Evolutionary conservation across 2,113 vertebrate genomes (phyloP).

Genomic region (Sapajus apella): DNA sequence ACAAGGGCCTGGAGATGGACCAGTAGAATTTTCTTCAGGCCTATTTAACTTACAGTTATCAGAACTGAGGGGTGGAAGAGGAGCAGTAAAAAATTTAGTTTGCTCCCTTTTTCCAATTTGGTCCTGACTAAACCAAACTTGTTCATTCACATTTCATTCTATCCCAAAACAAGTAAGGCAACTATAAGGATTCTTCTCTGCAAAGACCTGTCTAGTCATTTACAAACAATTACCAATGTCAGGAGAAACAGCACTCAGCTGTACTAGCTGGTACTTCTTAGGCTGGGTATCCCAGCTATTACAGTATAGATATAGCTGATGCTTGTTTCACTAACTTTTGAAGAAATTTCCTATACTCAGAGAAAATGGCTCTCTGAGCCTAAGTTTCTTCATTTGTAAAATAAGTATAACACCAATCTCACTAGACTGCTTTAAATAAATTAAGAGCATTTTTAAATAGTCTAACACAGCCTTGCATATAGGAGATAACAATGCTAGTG

Average conservation of each 20-base stretch:
- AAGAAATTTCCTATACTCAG: not conserved
- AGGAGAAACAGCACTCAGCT: not conserved
- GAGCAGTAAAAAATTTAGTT: not conserved
- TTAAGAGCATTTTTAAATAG: not conserved
- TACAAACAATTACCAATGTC: not conserved
- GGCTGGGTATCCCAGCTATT: not conserved
- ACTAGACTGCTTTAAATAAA: not conserved
- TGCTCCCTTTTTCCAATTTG: not conserved
- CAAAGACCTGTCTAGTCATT: not conserved
- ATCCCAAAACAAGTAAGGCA: not conserved
- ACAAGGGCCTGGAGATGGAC: not conserved
- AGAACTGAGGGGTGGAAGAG: not conserved
- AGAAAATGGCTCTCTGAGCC: not conserved
- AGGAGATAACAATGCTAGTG: too few species aligned
- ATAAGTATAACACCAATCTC: not conserved
- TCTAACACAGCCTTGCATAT: accelerated
- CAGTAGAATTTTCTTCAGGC: not conserved
- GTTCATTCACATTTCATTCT: not conserved
- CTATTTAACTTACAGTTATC: not conserved
- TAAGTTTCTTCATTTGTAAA: not conserved
- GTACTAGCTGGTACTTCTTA: not conserved
- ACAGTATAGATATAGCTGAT: not conserved
- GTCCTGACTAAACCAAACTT: not conserved
- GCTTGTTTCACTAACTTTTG: not conserved
- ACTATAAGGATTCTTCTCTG: not conserved